These are phyloP conservation scores for Atherinosoma microstoma DNA, from an alignment of 2,797 vertebrate species.

Conservation along the genomic window DNA sequence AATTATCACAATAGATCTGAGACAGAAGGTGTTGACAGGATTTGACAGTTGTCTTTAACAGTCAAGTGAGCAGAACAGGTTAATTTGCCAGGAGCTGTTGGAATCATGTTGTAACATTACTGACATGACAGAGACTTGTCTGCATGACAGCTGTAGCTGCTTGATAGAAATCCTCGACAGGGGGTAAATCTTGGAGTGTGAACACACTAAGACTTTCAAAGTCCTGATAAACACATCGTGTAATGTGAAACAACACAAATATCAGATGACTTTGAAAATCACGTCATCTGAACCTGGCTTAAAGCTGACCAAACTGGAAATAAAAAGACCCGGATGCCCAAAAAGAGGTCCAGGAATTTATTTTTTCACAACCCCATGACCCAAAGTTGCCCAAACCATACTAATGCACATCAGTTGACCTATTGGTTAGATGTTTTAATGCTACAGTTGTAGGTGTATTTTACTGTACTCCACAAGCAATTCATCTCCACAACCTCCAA, in stretches of 20 bases:
- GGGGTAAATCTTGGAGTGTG: no score
- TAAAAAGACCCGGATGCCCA: background rate
- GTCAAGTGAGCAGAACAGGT: background rate
- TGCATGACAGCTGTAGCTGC: background rate
- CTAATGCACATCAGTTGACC: background rate
- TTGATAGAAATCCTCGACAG: background rate
- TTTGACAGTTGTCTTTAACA: background rate
- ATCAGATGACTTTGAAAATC: background rate
- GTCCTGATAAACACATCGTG: no score
- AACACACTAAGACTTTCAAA: no score
- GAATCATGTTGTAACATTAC: background rate
- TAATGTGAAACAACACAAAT: no score
- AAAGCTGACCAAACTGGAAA: background rate
- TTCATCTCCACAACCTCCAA: constrained; percentile 16
- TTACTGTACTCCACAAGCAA: background rate
- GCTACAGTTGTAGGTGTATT: background rate
- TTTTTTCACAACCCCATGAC: background rate
- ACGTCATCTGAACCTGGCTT: background rate
- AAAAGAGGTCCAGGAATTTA: background rate
- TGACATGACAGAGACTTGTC: background rate
- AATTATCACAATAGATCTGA: background rate
- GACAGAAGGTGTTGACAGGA: background rate
- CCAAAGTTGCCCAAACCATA: no score
- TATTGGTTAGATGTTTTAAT: background rate
- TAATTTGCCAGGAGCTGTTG: background rate